Conservation (phyloP, 2,113 vertebrate species). For the Morone saxatilis region DNA sequence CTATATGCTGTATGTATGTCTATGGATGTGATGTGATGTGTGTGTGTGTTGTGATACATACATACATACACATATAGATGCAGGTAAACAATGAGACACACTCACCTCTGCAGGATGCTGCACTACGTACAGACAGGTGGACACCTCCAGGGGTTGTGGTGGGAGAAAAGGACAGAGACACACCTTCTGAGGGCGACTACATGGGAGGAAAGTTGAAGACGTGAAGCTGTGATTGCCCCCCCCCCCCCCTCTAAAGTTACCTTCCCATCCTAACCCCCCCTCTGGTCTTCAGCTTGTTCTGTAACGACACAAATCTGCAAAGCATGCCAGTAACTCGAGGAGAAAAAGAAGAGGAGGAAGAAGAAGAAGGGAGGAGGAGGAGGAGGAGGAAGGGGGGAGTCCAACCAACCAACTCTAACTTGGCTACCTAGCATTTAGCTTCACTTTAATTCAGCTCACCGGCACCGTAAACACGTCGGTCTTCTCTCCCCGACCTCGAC, state of each 20-base stretch:
- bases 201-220: constrained; percentile 66
- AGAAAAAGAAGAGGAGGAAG: neutral
- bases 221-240: constrained; percentile 52
- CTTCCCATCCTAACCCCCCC: constrained; percentile 32
- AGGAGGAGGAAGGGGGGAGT: neutral
- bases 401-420: neutral
- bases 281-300: constrained; percentile 31
- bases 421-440: constrained; percentile 68
- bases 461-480: constrained; percentile 90
- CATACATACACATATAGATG: too few species aligned
- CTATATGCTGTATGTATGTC: too few species aligned
- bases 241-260: neutral
- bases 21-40: too few species aligned
- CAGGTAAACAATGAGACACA: too few species aligned
- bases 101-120: constrained; percentile 98
- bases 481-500: constrained; percentile 88
- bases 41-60: too few species aligned
- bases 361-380: neutral
- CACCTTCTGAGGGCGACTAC: constrained; percentile 95
- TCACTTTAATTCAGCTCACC: constrained; percentile 81
- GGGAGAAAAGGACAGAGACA: constrained; percentile 97
- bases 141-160: constrained; percentile 88
- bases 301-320: constrained; percentile 51
- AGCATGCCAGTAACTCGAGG: constrained; percentile 19
- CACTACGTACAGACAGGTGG: constrained; percentile 93